Evolutionary conservation across 2,113 vertebrate genomes (phyloP), one percentile per base, ranked within the genome.

Genomic region (Eolophus roseicapilla): DNA sequence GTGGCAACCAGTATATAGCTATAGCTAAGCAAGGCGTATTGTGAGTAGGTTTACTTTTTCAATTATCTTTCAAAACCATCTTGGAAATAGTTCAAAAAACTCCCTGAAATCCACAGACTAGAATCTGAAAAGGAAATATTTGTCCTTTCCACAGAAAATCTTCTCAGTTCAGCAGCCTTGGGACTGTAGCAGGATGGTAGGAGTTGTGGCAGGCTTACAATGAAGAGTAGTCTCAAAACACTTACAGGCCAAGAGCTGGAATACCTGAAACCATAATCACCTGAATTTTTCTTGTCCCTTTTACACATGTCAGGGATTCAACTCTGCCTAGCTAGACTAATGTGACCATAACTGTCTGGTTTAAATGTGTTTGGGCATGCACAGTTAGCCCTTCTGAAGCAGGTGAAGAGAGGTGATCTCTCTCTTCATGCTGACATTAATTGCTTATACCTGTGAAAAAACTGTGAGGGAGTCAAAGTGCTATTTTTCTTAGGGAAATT

Each of bases 401-500:
- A 76, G 9, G 37, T 43, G 33, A 67, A 57, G 53, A 59, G 59
- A 63, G 20, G 25, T 35, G n/a, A 29, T 90, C 17, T 76, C 41
- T 60, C 3, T 82, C 41, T 70, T 83, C 17, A 31, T 2, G 4
- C 33, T 90, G 64, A 70, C 10, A 18, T 52, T 80, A 49, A 57
- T 62, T 62, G 23, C 25, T 88, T 68, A 41, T 94, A 85, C 47
- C 35, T 91, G 28, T 46, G 76, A 46, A 88, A 84, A 86, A 92
- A 71, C 28, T 25, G 29, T 94, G 75, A 86, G 91, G 89, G 35
- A 49, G 28, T 70, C n/a, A 73, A 63, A 90, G 70, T 71, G 19
- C 1, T 91, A 46, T 95, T 95, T 96, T 77, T 63, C 73, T 82
- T 73, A 90, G 84, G 94, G 95, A 97, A 98, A 95, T 96, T 95